Evolutionary conservation across 2,888 invertebrate species (phyloP).

Genomic region (Megalurothrips usitatus): DNA sequence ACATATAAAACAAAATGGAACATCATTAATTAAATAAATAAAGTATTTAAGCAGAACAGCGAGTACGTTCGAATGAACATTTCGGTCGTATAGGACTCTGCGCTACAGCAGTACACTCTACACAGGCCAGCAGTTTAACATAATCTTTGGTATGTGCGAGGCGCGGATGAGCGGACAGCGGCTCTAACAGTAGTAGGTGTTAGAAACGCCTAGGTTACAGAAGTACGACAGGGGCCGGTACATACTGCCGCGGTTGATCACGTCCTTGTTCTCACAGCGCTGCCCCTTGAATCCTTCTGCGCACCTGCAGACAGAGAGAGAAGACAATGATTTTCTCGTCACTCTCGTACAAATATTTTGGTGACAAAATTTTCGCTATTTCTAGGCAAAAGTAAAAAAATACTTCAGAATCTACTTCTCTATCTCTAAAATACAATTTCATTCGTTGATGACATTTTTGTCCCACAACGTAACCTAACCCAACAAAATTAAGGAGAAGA

Average conservation of each 20-base stretch:
- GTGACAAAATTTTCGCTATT: no score
- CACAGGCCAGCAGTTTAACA: not conserved
- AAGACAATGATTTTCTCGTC: conserved; percentile 32
- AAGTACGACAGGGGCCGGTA: conserved; percentile 63
- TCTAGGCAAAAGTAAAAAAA: no score
- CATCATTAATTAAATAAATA: conserved; percentile 8
- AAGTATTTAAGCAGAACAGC: conserved; percentile 9
- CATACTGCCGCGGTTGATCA: conserved; percentile 71
- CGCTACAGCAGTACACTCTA: no score
- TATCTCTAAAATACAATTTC: no score
- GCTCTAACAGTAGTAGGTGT: conserved; percentile 68
- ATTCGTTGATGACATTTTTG: no score
- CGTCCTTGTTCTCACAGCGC: conserved; percentile 75
- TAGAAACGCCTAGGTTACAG: conserved; percentile 73
- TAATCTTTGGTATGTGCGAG: conserved; percentile 17
- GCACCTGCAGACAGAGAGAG: conserved; percentile 58
- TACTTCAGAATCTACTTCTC: no score
- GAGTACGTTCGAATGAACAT: not conserved
- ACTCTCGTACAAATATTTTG: no score
- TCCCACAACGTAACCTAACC: no score
- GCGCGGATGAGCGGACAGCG: not conserved
- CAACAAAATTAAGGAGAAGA: no score
- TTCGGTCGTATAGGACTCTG: not conserved
- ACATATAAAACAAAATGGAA: conserved; percentile 27
- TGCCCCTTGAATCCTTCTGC: conserved; percentile 73